A percentile compares a stretch with the other conserved stretches of the same genome.
Conservation (phyloP, 1,140 invertebrate genomes). For the Phymorhynchus buccinoides region DNA sequence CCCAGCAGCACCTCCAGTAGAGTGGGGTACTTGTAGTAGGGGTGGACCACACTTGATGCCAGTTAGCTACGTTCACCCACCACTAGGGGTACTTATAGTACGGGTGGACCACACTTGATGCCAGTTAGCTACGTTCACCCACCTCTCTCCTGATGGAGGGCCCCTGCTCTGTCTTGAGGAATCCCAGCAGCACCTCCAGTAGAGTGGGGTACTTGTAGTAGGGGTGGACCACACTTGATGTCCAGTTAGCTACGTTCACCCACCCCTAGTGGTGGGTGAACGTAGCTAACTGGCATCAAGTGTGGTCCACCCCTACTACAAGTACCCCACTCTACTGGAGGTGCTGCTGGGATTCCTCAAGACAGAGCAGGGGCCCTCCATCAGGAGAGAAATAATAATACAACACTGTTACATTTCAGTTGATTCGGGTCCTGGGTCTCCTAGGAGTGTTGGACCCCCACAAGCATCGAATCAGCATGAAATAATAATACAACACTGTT, state of each 20-base stretch:
- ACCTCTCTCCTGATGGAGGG: constrained; percentile 76
- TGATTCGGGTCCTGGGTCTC: no score
- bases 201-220: constrained; percentile 95
- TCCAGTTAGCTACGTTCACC: no score
- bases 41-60: constrained; percentile 89
- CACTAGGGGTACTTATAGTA: no score
- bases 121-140: no score
- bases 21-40: constrained; percentile 94
- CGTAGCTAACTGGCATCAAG: no score
- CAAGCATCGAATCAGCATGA: no score
- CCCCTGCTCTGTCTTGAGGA: constrained; percentile 96
- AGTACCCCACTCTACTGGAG: constrained; percentile 93
- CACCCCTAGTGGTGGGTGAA: no score
- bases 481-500: no score
- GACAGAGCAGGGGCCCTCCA: constrained; percentile 88
- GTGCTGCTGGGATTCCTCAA: constrained; percentile 96
- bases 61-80: no score
- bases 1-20: constrained; percentile 94
- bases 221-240: constrained; percentile 89
- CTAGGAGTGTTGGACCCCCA: no score
- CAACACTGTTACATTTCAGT: no score
- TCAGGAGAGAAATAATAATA: constrained; percentile 75
- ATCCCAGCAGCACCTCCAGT: constrained; percentile 93
- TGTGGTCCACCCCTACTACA: constrained; percentile 96
- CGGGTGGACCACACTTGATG: no score